Evolutionary conservation across 92 coral and sea anemone genomes (phyloP), one percentile per base, ranked within the genome.

Genomic region (Anthopleura xanthogrammica): DNA sequence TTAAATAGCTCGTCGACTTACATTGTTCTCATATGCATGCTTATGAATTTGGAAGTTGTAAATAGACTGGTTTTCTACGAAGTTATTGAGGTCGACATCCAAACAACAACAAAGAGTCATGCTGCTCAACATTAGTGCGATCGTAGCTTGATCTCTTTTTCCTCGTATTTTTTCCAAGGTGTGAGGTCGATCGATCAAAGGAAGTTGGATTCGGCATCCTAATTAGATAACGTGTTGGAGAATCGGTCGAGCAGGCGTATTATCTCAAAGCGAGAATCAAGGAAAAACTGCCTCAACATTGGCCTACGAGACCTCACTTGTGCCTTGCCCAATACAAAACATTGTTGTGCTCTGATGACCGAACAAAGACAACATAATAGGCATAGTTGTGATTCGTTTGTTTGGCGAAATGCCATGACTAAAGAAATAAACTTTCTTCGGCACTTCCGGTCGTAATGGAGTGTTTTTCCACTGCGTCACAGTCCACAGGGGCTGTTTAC

Each of bases 381-480:
- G 71, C 60, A 40, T 79, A 36, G 50, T 56, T 50, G 80, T 60
- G 17, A 60, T 84, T 77, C 55, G 75, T 77, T 84, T 66, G 40
- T 12, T 84, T 84, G 87, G 87, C 87, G 77, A 55, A 40, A 10
- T 84, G 87, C 87, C 87, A 84, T 70, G 73, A 62, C 58, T 46
- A 65, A 54, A 29, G 74, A 54, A 78, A 76, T 19, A 80, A 84
- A 84, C 82, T 84, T 84, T 77, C 83, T 70, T 36, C 40, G 83
- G 87, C 87, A 84, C 87, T 84, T 84, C 87, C 87, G 87, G 87
- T 80, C 48, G 39, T 60, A 42, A 40, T 64, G 24, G 16, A 13
- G 54, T 62, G 76, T 65, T 80, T 80, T 80, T 65, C 12, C 52
- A 20, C 40, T 57, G 70, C 83, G 83, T 80, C 83, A 80, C 72